A percentile compares a stretch with the other conserved stretches of the same genome.
These are phyloP conservation scores for Neria commutata DNA, from an alignment of 2,888 invertebrate genomes.

Conservation along the genomic window DNA sequence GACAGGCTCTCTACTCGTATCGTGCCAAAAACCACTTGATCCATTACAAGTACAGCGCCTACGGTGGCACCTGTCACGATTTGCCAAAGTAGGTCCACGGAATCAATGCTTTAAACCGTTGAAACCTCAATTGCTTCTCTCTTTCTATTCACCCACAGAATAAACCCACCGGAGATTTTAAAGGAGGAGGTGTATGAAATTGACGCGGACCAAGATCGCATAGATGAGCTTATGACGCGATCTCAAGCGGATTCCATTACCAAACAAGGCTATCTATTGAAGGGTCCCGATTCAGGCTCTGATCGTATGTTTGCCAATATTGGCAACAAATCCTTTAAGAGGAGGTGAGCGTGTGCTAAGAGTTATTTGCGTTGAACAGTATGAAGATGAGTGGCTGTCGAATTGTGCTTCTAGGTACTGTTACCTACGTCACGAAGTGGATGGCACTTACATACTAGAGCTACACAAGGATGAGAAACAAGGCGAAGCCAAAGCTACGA, in stretches of 20 bases:
- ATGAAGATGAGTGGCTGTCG: too few relatives aligned
- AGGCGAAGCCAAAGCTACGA: constrained; percentile 87
- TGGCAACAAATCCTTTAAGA: constrained; percentile 90
- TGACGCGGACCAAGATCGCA: constrained; percentile 83
- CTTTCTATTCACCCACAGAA: constrained; percentile 46
- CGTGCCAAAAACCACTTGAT: constrained; percentile 88
- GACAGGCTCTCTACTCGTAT: constrained; percentile 74
- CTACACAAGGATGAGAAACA: constrained; percentile 93
- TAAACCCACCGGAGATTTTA: constrained; percentile 66
- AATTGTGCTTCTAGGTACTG: constrained; percentile 68
- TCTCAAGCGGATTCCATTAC: constrained; percentile 78
- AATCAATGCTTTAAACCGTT: neutral
- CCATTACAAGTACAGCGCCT: constrained; percentile 88
- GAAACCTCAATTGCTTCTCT: constrained; percentile 12
- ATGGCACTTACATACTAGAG: constrained; percentile 89
- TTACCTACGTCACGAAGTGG: constrained; percentile 86
- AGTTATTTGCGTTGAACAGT: neutral
- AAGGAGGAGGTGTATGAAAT: constrained; percentile 88
- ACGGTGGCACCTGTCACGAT: constrained; percentile 86
- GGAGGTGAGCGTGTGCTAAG: constrained; percentile 61
- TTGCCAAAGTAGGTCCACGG: constrained; percentile 72
- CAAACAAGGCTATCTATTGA: constrained; percentile 89
- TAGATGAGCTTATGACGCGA: constrained; percentile 71
- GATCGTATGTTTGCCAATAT: constrained; percentile 91
- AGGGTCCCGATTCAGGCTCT: constrained; percentile 88